A percentile compares a stretch with the other conserved stretches of the same genome.
Evolutionary conservation across 2,888 invertebrate species (phyloP).

Genomic region (Gnatocerus cornutus): DNA sequence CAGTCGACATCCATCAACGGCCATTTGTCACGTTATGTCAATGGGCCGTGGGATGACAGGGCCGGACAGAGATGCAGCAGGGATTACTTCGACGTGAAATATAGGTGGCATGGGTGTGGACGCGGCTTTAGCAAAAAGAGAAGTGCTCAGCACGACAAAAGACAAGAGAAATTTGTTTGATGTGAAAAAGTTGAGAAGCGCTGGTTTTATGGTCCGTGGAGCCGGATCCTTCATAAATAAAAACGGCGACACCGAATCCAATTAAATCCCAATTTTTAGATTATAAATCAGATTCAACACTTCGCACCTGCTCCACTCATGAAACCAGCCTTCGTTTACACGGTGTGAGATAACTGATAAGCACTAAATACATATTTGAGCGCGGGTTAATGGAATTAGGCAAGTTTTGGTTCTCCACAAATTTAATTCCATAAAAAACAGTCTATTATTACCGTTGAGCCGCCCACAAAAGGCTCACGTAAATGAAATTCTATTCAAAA

Average conservation of each 20-base stretch:
- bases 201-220: no score
- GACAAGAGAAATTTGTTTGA: no score
- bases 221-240: no score
- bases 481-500: conserved; percentile 15
- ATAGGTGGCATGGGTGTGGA: neutral
- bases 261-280: no score
- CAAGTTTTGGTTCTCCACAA: neutral
- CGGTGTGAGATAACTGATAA: neutral
- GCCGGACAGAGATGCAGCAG: conserved; percentile 23
- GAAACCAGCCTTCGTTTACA: no score
- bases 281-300: no score
- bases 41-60: conserved; percentile 40
- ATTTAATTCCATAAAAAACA: conserved; percentile 3
- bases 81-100: conserved; percentile 1
- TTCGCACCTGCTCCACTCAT: no score
- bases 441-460: neutral
- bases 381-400: neutral
- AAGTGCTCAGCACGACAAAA: no score
- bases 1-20: conserved; percentile 48
- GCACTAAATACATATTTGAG: conserved; percentile 1
- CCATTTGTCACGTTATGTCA: conserved; percentile 50
- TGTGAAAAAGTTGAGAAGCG: no score
- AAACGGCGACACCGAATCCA: no score
- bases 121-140: neutral
- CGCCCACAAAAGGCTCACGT: conserved; percentile 1